These are phyloP conservation scores for Lagenorhynchus albirostris DNA, from an alignment of 2,113 vertebrate species.

Conservation along the genomic window DNA sequence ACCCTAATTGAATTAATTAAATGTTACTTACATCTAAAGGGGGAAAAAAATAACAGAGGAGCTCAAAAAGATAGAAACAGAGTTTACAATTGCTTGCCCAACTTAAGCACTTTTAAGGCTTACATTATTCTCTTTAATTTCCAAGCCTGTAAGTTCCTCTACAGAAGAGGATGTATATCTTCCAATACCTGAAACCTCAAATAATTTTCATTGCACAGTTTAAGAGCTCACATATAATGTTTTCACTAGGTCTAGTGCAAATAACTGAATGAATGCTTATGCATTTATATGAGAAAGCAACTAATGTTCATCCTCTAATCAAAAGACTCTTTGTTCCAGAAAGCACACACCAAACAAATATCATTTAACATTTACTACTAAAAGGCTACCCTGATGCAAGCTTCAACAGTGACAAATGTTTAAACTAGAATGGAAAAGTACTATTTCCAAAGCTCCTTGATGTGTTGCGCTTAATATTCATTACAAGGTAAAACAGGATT, in stretches of 20 bases:
- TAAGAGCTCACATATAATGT: constrained; percentile 14
- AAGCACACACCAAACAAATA: constrained; percentile 55
- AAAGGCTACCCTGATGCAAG: constrained; percentile 17
- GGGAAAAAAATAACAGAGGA: neutral
- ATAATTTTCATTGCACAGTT: constrained; percentile 44
- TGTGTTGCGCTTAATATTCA: constrained; percentile 31
- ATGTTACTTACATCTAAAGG: neutral
- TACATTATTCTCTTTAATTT: constrained; percentile 22
- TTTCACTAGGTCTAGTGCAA: constrained; percentile 45
- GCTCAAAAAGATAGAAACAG: neutral
- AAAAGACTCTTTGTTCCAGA: constrained; percentile 56
- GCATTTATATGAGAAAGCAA: constrained; percentile 40
- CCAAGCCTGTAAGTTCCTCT: neutral
- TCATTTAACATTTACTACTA: constrained; percentile 48
- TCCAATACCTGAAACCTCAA: constrained; percentile 16
- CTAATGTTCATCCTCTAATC: constrained; percentile 16
- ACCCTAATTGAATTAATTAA: neutral
- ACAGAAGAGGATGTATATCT: neutral
- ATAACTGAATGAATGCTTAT: constrained; percentile 37
- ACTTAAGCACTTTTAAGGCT: constrained; percentile 44
- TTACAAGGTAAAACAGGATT: constrained; percentile 37
- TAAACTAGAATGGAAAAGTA: constrained; percentile 27
- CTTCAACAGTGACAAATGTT: constrained; percentile 44
- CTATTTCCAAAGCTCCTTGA: neutral
- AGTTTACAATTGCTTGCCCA: constrained; percentile 5